Evolutionary conservation across 37 sponge, comb jelly and placozoan species (phyloP).

Genomic region (Cliona cf. orientalis): DNA sequence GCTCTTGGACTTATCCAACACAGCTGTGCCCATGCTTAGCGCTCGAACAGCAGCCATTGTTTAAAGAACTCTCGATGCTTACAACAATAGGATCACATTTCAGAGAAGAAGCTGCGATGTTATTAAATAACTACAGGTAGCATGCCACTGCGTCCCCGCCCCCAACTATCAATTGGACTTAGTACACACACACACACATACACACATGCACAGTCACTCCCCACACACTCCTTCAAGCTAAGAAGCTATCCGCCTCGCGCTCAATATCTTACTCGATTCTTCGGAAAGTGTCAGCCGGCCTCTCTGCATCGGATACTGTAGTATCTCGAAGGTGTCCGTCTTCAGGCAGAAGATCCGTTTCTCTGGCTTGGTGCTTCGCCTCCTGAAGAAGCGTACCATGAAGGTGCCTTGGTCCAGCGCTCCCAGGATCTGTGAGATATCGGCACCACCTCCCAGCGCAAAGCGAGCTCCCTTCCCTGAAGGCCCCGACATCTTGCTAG

Average conservation of each 20-base stretch:
- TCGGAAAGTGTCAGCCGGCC: conserved; percentile 32
- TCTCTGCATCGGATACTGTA: conserved; percentile 58
- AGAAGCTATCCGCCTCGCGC: no score
- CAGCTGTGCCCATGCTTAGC: no score
- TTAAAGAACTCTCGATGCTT: no score
- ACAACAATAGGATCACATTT: no score
- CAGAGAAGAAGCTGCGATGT: no score
- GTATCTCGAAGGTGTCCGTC: conserved; percentile 77
- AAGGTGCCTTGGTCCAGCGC: conserved; percentile 77
- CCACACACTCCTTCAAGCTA: neutral
- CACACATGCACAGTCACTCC: neutral
- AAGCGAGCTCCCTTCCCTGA: conserved; percentile 17
- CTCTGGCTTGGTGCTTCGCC: conserved; percentile 52
- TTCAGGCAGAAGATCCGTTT: conserved; percentile 69
- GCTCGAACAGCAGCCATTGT: no score
- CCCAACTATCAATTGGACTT: no score
- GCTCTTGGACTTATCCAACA: no score
- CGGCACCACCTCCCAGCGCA: conserved; percentile 28
- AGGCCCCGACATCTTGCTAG: neutral
- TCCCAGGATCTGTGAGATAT: conserved; percentile 55
- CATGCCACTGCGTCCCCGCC: no score
- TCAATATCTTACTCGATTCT: conserved; percentile 56
- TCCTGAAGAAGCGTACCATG: conserved; percentile 66
- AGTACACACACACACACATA: neutral
- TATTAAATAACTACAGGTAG: no score